Base-by-base conservation (phyloP, 2,797 vertebrate species). In the Anguilla pacifica region DNA sequence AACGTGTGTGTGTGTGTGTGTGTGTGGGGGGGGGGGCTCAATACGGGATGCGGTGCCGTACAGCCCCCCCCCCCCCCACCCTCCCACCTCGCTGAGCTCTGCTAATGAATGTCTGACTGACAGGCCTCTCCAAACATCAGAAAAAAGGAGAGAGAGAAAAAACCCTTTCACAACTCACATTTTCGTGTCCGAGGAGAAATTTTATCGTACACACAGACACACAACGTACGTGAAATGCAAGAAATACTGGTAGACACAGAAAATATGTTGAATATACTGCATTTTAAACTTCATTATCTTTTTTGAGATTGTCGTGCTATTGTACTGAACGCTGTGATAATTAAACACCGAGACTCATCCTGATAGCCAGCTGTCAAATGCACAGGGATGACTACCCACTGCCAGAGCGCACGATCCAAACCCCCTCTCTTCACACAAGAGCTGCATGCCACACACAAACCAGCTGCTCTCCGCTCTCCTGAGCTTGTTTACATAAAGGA, bases 21-120 rank as follows among this genome's bases (percentile, higher is more conserved):
- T 61, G 59, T 22, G 25, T 35, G 35, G 35, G 35, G 35, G 35
- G 35, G 28, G 28, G 70, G 10, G 70, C 39, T 17, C 5, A 3
- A 46, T 43, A 11, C 31, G 11, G 39, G 67, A 35, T 35, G 61
- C 35, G 35, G 35, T 39, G 35, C 35, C 35, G 31, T 0, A 31
- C 31, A 31, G 31, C n/a, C n/a, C 39, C 39, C 39, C 39, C 3
- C 3, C 55, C 55, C 55, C 55, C 15, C 28, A 28, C 28, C 67
- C 74, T 6, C 70, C 70, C 31, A 1, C 74, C 74, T 22, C 74
- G 0, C 74, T 19, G 22, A 19, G 79, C 43, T 25, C 9, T 22
- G 46, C 79, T n/a, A 82, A 82, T 49, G 43, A 82, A 82, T n/a
- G 79, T 6, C 74, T 49, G 79, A 82, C 25, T 79, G 74, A 79